Conservation (phyloP, 2,797 vertebrate species). For the Enteromius trimaculatus region DNA sequence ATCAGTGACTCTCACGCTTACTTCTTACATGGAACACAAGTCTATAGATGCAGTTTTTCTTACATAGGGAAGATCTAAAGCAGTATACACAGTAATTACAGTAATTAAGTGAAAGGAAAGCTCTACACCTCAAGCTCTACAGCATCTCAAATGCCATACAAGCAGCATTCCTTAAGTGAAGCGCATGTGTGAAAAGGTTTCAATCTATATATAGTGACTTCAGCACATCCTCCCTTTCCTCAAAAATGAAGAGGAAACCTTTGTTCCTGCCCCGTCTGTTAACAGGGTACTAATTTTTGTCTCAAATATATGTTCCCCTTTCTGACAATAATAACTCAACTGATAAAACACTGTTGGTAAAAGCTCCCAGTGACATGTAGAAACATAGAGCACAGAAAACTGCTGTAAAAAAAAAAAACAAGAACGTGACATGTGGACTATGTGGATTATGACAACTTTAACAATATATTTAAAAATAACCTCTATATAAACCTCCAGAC, state of each 20-base stretch:
- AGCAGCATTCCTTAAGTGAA: background rate
- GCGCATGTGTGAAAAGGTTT: background rate
- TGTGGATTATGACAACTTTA: background rate
- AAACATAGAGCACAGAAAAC: constrained; percentile 6
- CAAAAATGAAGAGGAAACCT: background rate
- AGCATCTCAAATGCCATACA: background rate
- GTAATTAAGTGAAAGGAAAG: background rate
- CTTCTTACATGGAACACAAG: background rate
- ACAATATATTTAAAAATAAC: background rate
- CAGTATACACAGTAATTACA: background rate
- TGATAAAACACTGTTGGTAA: too few relatives aligned
- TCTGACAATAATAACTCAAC: background rate
- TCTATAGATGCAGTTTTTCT: background rate
- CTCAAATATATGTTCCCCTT: background rate
- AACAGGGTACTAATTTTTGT: background rate
- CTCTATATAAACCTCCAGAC: background rate
- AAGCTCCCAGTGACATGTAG: background rate
- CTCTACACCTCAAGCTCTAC: background rate
- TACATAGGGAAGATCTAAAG: background rate
- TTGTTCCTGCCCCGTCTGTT: background rate
- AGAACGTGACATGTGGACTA: background rate
- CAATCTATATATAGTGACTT: background rate
- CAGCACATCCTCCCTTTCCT: background rate
- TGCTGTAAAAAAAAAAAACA: background rate
- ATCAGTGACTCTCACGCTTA: background rate